Evolutionary conservation across 2,888 invertebrate genomes (phyloP), one percentile per base, ranked within the genome.

Genomic region (Eilema sororculum): DNA sequence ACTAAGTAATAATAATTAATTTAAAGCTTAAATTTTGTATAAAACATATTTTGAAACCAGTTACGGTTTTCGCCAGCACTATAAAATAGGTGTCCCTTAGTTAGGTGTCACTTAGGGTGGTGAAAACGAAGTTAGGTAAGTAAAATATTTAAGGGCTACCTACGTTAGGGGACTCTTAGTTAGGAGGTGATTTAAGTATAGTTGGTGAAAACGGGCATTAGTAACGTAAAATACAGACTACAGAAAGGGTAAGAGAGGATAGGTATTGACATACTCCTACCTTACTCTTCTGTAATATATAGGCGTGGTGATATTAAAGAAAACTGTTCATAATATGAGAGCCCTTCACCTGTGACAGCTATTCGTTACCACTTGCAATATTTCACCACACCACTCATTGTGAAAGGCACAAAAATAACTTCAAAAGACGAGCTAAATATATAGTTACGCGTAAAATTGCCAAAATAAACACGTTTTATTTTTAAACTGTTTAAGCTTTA

Each of bases 401-500:
- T 58, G 30, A 71, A 75, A 74, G 52, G 56, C 13, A 60, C 72
- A 73, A 52, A 73, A 76, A 76, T 82, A 74, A 73, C 72, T 69
- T 71, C 62, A 71, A 71, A 82, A 74, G 71, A 73, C 69, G 72
- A 46, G 13, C 71, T 75, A 46, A 28, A 64, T 73, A 57, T 79
- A 72, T 78, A 72, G 75, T 75, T 61, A 72, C 72, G 76, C 73
- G 75, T 73, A 67, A 72, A 75, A 76, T 76, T 79, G 78, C 84
- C 80, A 82, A 86, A 86, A 84, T 81, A 83, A 83, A 84, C 83
- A 79, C 59, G 68, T 60, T 67, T 64, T 84, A 84, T 85, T 85
- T 86, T 78, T 81, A 81, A 73, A 74, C 41, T 52, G 63, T 69
- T 70, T 69, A 77, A 79, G 71, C 75, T 73, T 79, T 9, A 52